These are phyloP conservation scores for Pachliopta kotzebuea DNA, from an alignment of 2,888 invertebrate species.

Conservation along the genomic window DNA sequence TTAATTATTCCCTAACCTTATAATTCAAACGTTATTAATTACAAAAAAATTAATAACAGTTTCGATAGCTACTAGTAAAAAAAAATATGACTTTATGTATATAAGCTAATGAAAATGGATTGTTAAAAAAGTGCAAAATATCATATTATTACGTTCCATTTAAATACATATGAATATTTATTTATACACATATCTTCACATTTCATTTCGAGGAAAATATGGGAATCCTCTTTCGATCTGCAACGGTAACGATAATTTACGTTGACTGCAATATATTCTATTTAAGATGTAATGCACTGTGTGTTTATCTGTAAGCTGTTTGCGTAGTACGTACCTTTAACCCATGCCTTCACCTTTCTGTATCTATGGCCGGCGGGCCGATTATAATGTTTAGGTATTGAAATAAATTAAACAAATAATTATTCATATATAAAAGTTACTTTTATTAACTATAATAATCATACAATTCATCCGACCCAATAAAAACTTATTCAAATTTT, in stretches of 20 bases:
- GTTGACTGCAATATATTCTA: background rate
- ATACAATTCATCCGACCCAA: too few species aligned
- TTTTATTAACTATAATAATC: too few species aligned
- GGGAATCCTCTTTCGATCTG: background rate
- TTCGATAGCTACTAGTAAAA: too few species aligned
- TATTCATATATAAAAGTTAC: too few species aligned
- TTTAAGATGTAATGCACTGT: background rate
- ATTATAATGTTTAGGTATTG: background rate
- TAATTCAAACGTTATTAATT: conserved; percentile 10
- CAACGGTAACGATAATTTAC: background rate
- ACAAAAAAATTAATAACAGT: too few species aligned
- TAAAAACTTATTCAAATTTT: too few species aligned
- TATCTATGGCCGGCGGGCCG: background rate
- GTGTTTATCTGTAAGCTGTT: background rate
- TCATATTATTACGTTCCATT: too few species aligned
- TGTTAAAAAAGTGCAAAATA: too few species aligned
- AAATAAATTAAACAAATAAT: background rate
- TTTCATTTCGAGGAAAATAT: background rate
- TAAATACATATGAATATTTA: too few species aligned
- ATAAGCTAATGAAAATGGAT: too few species aligned
- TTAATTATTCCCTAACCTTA: conserved; percentile 10
- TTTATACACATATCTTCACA: background rate
- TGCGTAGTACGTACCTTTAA: background rate
- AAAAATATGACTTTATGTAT: too few species aligned
- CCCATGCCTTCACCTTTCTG: background rate